Conservation (phyloP, 2,888 invertebrate species). For the Anoncus sp. region DNA sequence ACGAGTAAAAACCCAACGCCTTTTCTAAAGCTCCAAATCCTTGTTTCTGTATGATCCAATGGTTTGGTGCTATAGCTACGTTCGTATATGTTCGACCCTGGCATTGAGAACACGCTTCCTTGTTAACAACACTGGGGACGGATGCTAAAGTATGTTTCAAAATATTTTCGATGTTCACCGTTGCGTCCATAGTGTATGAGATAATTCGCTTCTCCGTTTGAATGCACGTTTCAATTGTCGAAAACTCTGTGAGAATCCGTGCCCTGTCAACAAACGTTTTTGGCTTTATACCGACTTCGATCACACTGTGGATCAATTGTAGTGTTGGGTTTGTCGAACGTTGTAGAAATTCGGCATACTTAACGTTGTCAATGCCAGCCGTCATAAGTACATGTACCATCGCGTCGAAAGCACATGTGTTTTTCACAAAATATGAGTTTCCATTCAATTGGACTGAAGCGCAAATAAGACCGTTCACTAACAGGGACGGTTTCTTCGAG, state of each 20-base stretch:
- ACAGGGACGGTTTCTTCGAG: slow-evolving; percentile 11
- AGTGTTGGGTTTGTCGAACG: slow-evolving; percentile 5
- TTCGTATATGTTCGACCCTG: neutral
- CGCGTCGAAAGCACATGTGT: slow-evolving; percentile 45
- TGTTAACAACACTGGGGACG: slow-evolving; percentile 6
- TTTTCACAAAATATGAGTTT: slow-evolving; percentile 3
- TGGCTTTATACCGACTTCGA: slow-evolving; percentile 14
- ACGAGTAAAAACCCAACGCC: neutral
- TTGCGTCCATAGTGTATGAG: neutral
- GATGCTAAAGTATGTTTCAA: neutral
- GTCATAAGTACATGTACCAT: slow-evolving; percentile 28
- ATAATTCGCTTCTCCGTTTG: neutral
- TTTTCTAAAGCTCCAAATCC: slow-evolving; percentile 15
- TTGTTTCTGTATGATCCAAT: neutral
- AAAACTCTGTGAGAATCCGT: neutral
- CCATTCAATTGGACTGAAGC: neutral
- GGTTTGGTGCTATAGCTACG: slow-evolving; percentile 6
- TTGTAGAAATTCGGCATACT: slow-evolving; percentile 22
- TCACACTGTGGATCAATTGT: slow-evolving; percentile 15
- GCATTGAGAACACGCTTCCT: neutral
- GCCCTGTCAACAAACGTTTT: slow-evolving; percentile 6
- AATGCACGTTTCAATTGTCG: neutral
- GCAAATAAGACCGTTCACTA: slow-evolving; percentile 6
- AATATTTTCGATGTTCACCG: neutral
- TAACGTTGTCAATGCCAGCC: slow-evolving; percentile 14